These are phyloP conservation scores for Melanotaenia boesemani DNA, from an alignment of 2,797 vertebrate genomes.

Conservation along the genomic window DNA sequence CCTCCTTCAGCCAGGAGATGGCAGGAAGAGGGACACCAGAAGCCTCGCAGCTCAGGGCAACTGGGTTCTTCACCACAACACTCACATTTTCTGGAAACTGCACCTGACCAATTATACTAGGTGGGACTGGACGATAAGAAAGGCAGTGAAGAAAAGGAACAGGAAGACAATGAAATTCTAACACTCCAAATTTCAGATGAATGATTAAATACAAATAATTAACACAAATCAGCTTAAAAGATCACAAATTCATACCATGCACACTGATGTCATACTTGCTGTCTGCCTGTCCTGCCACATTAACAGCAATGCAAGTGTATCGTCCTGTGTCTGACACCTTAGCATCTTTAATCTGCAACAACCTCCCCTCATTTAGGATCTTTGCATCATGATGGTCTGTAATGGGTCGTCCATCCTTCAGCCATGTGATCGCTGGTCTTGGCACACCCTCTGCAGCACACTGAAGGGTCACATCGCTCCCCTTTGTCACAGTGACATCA, in stretches of 20 bases:
- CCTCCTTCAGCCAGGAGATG: conserved; percentile 92
- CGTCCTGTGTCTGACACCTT: conserved; percentile 90
- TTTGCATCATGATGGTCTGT: conserved; percentile 66
- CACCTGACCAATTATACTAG: conserved; percentile 85
- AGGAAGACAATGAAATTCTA: neutral
- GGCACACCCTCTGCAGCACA: conserved; percentile 90
- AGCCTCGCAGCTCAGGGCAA: conserved; percentile 90
- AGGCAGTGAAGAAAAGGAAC: neutral
- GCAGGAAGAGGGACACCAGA: conserved; percentile 93
- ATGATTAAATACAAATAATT: neutral
- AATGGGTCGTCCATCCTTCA: conserved; percentile 91
- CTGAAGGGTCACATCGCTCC: conserved; percentile 86
- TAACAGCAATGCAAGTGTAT: conserved; percentile 92
- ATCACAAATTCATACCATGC: conserved; percentile 84
- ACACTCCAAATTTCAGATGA: neutral
- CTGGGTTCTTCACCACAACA: conserved; percentile 91
- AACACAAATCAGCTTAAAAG: neutral
- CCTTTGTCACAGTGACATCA: conserved; percentile 83
- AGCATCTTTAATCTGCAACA: conserved; percentile 84
- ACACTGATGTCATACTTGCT: conserved; percentile 90
- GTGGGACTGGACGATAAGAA: conserved; percentile 83
- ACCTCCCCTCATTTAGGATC: conserved; percentile 83
- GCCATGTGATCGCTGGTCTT: conserved; percentile 88
- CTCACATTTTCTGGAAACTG: conserved; percentile 89
- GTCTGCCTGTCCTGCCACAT: conserved; percentile 92